These are phyloP conservation scores for Lycaon pictus DNA, from an alignment of 2,113 vertebrate species.

Conservation along the genomic window DNA sequence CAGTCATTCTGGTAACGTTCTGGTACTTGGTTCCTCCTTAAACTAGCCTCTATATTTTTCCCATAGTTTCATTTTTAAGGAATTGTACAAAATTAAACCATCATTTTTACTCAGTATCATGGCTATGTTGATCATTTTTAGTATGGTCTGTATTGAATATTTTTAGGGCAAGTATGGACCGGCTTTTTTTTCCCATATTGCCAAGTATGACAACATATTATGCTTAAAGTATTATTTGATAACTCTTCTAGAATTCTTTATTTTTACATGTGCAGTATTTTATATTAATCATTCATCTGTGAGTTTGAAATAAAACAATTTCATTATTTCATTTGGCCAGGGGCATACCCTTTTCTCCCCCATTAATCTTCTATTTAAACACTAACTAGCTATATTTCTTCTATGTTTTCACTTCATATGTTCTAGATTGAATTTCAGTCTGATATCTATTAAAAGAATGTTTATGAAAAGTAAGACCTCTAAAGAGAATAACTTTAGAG, in stretches of 20 bases:
- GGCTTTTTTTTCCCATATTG: background rate
- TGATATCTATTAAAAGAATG: background rate
- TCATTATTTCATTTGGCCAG: slow-evolving; percentile 24
- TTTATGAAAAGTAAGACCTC: background rate
- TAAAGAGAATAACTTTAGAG: background rate
- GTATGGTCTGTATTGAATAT: background rate
- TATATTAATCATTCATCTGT: background rate
- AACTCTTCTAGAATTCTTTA: slow-evolving; percentile 6
- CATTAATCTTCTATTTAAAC: slow-evolving; percentile 62
- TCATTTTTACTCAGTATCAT: background rate
- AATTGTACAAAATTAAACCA: slow-evolving; percentile 1
- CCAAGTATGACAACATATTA: background rate
- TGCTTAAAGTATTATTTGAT: slow-evolving; percentile 41
- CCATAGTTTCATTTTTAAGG: background rate
- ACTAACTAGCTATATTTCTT: background rate
- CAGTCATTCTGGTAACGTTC: background rate
- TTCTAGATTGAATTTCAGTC: slow-evolving; percentile 28
- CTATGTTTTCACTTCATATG: background rate
- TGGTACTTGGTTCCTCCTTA: background rate
- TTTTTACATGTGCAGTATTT: background rate
- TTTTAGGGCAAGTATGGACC: background rate
- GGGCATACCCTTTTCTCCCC: background rate
- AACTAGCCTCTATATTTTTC: background rate
- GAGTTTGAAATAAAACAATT: slow-evolving; percentile 55
- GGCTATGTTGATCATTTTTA: background rate